A percentile compares a stretch with the other conserved stretches of the same genome.
Conservation (phyloP, 2,797 vertebrate species). For the Pipistrellus nathusii region DNA sequence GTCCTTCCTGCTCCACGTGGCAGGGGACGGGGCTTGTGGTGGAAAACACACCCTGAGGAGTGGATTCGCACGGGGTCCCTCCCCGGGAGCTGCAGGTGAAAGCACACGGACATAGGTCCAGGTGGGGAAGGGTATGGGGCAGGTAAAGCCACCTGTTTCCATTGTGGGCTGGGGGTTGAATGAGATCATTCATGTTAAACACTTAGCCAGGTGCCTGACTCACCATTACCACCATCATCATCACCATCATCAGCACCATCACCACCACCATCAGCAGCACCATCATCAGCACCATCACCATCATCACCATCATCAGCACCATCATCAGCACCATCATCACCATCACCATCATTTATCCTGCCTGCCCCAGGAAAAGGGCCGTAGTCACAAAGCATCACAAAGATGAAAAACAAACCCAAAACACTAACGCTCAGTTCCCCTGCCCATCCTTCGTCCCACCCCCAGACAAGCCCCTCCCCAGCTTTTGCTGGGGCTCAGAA, state of each 20-base stretch:
- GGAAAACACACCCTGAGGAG: background rate
- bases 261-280: fast-evolving
- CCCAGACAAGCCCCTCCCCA: background rate
- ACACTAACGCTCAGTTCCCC: background rate
- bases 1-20: background rate
- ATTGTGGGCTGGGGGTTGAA: background rate
- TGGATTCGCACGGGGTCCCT: too few species aligned
- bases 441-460: fast-evolving
- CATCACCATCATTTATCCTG: background rate
- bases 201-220: background rate
- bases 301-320: too few species aligned
- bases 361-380: background rate
- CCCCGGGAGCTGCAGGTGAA: background rate
- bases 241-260: too few species aligned
- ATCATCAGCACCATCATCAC: fast-evolving
- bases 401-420: background rate
- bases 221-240: fast-evolving
- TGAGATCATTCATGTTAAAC: background rate
- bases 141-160: background rate
- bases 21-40: background rate
- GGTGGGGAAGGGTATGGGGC: background rate
- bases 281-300: too few species aligned
- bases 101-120: background rate
- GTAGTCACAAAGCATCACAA: background rate
- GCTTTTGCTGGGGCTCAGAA: background rate